Conservation (phyloP, 2,113 vertebrate species). For the Anser cygnoides region DNA sequence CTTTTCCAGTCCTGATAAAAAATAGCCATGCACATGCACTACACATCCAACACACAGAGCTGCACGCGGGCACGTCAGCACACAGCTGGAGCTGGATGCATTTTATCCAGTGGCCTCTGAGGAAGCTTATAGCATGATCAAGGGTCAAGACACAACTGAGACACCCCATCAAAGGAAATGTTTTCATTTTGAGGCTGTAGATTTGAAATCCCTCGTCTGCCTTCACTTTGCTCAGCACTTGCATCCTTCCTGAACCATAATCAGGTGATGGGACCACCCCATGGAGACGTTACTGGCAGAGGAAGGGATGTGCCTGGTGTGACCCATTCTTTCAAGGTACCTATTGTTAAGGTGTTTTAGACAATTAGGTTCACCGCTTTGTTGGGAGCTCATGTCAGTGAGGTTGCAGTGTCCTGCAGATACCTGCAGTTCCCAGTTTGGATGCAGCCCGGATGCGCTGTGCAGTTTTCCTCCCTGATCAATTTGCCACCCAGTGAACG, state of each 20-base stretch:
- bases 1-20: neutral
- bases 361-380: neutral
- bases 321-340: neutral
- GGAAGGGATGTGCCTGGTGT: neutral
- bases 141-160: neutral
- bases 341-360: neutral
- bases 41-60: neutral
- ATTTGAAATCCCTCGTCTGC: neutral
- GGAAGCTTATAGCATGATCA: neutral
- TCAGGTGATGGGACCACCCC: neutral
- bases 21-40: rapidly evolving
- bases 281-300: neutral
- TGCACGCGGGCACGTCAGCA: neutral
- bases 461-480: neutral
- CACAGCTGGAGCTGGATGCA: neutral
- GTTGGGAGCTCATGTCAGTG: neutral
- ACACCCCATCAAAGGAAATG: neutral
- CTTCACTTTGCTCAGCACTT: neutral
- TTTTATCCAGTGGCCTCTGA: neutral
- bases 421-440: neutral
- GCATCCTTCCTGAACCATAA: neutral
- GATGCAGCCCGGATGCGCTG: neutral
- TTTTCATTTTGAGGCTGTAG: neutral
- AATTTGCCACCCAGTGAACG: neutral
- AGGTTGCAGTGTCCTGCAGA: neutral